Evolutionary conservation across 2,797 vertebrate genomes (phyloP).

Genomic region (Acestrorhynchus altus): DNA sequence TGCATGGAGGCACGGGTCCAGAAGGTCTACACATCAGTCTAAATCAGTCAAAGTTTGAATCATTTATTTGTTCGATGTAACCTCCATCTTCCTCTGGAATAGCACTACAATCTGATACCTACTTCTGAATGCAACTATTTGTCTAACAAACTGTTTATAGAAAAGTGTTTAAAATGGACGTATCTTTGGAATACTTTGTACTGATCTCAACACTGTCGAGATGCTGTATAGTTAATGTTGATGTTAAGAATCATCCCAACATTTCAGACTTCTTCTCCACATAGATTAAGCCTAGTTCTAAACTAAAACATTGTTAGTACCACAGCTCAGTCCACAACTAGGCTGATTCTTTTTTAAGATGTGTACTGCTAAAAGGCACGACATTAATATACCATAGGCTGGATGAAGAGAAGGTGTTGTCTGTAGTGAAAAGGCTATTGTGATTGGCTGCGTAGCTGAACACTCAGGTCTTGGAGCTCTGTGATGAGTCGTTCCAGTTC

Average conservation of each 20-base stretch:
- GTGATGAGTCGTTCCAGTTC: constrained; percentile 79
- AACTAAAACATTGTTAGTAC: background rate
- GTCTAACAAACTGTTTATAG: too few relatives aligned
- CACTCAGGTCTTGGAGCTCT: constrained; percentile 86
- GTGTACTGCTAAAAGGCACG: constrained; percentile 9
- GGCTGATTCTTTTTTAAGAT: background rate
- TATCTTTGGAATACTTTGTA: too few relatives aligned
- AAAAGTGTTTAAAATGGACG: too few relatives aligned
- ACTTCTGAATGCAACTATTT: too few relatives aligned
- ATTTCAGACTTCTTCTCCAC: background rate
- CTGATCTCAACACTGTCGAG: background rate
- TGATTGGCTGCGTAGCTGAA: constrained; percentile 77
- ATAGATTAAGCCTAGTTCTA: background rate
- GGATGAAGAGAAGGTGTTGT: background rate
- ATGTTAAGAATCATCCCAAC: too few relatives aligned
- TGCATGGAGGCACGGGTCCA: too few relatives aligned
- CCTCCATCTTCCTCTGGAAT: too few relatives aligned
- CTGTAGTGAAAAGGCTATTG: constrained; percentile 50
- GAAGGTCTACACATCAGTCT: too few relatives aligned
- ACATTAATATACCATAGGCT: constrained; percentile 16
- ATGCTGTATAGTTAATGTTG: background rate
- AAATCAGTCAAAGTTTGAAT: too few relatives aligned
- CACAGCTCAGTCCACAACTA: background rate
- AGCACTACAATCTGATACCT: too few relatives aligned
- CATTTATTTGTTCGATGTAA: too few relatives aligned